phyloP scores from a whole-genome alignment of 2,888 invertebrate species.

The Parnassius glacialis region DNA sequence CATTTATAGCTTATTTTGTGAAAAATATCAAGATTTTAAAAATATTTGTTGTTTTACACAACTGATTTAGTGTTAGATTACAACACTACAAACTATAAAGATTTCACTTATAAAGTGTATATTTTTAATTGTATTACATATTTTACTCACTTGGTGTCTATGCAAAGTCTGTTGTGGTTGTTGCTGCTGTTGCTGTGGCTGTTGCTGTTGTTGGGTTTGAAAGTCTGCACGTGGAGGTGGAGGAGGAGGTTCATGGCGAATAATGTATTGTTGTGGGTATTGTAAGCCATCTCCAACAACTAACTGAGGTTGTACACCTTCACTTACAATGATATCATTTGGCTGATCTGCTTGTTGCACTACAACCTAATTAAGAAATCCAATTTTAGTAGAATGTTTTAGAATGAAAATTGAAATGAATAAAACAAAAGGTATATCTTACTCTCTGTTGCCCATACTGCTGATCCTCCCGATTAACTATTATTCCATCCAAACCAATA shows the following conservation, averaged over 20 bases:
- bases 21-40: too few species aligned
- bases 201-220: slow-evolving; percentile 55
- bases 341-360: slow-evolving; percentile 77
- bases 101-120: not conserved
- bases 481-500: slow-evolving; percentile 76
- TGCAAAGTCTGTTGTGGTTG: slow-evolving; percentile 56
- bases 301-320: slow-evolving; percentile 65
- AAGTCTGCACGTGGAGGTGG: slow-evolving; percentile 56
- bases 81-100: not conserved
- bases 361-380: slow-evolving; percentile 58
- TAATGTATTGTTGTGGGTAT: slow-evolving; percentile 74
- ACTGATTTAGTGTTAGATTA: not conserved
- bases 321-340: slow-evolving; percentile 79
- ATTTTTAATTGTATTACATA: not conserved
- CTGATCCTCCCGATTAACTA: slow-evolving; percentile 75
- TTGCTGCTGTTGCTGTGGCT: slow-evolving; percentile 51
- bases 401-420: not conserved
- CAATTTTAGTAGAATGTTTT: slow-evolving; percentile 5
- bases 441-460: slow-evolving; percentile 76
- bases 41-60: too few species aligned
- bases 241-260: slow-evolving; percentile 65
- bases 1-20: not conserved
- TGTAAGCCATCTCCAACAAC: slow-evolving; percentile 72
- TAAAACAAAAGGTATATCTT: slow-evolving; percentile 22
- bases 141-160: slow-evolving; percentile 53